Base-by-base conservation (phyloP, 2,888 invertebrate genomes). In the Baccha elongata region DNA sequence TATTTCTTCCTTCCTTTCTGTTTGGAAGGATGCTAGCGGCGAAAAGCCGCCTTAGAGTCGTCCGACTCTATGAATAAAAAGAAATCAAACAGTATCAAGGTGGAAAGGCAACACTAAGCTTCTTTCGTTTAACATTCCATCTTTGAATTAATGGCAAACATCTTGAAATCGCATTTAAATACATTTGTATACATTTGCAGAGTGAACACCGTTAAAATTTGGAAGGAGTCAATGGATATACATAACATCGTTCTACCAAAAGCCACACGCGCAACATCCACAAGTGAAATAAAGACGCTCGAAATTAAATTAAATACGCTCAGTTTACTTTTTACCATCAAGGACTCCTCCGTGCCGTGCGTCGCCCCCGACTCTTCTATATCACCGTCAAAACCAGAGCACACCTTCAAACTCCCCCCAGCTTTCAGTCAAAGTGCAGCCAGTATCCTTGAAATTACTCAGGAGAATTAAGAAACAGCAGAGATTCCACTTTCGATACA, bases 241-340 rank as follows among this genome's bases (percentile, higher is more conserved):
- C 15, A 21, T 8, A 37, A 10, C 3, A 21, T 13, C 68, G 64
- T 42, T 42, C 60, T 71, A 40, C 67, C 50, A 32, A 64, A 73
- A 72, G 76, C 83, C 76, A 83, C 83, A 83, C 83, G 83, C 83
- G 76, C 72, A 72, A 71, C 76, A 72, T 76, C 62, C 72, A 62
- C 65, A 71, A 83, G 67, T 78, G 86, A 87, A 88, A 87, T 87
- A 87, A 88, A 88, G 86, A 88, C 87, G 87, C 87, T 86, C 87
- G 86, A 88, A 88, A 88, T 88, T 88, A 88, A 88, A 88, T 88
- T 88, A 88, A 88, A 88, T 87, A 87, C 87, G 87, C 87, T 87
- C 87, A 87, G 87, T 87, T 87, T 87, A 86, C 84, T 87, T 87
- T 86, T 86, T 65, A 60, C 68, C 44, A 78, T 83, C 69, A 78